Evolutionary conservation across 2,113 vertebrate species (phyloP), one percentile per base, ranked within the genome.

Genomic region (Melierax canorus): DNA sequence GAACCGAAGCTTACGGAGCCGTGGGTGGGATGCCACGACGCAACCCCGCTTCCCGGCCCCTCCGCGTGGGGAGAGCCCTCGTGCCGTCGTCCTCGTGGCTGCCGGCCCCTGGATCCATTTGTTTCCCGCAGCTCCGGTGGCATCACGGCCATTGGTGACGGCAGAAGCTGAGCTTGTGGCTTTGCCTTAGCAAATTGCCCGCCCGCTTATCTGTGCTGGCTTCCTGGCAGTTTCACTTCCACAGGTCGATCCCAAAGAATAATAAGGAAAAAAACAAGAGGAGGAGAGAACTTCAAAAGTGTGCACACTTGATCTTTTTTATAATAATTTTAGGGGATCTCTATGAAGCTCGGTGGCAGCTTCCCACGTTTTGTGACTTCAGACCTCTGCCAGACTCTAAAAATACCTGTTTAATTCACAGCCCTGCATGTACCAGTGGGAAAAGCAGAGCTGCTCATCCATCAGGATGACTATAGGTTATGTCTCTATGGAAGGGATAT

Each of bases 1-100:
- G 3, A n/a, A 1, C 19, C 22, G 0, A 3, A 39, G 64, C 41
- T 23, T 26, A 41, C 0, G 0, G 64, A 59, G 74, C 64, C 2
- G 3, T 4, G 60, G 51, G 29, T 50, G 82, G 48, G 63, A 9
- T 23, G 78, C 6, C 8, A 6, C 8, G 36, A 12, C 2, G 3
- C 45, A 53, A 0, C 9, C n/a, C 55, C 2, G 1, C 20, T 50
- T 11, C 30, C 53, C 15, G 1, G 27, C 50, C 83, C 38, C 38
- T 60, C 8, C 2, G 12, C 46, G 4, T 15, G 55, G 24, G n/a
- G 34, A 76, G 41, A 90, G 43, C 43, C 59, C 81, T 53, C 4
- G 3, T 2, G 18, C 45, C 12, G 0, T 9, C 12, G 3, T 15
- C 80, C 67, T 51, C 0, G 0, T 15, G 59, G 27, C n/a, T 41